phyloP scores from a whole-genome alignment of 2,888 invertebrate genomes.

The Diogma glabrata region DNA sequence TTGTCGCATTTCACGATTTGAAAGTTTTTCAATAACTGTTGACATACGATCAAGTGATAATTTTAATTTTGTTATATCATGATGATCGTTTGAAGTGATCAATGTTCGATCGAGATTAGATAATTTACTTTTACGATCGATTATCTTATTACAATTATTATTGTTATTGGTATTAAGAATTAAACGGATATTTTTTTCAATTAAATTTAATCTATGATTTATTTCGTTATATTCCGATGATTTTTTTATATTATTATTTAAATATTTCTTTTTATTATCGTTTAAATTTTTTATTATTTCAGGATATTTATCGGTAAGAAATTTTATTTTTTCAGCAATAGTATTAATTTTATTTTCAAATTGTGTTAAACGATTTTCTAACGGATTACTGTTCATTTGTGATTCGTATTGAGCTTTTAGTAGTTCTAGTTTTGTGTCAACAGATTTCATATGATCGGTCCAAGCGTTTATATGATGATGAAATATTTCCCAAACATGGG shows the following conservation, averaged over 20 bases:
- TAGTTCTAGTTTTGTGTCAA: conserved; percentile 40
- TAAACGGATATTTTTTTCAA: too few relatives aligned
- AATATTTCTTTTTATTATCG: too few relatives aligned
- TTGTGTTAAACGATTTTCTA: not conserved
- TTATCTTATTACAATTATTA: too few relatives aligned
- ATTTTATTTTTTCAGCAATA: too few relatives aligned
- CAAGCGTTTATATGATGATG: conserved; percentile 41
- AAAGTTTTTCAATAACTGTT: conserved; percentile 26
- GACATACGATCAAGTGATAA: conserved; percentile 33
- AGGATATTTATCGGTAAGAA: too few relatives aligned
- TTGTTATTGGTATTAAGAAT: too few relatives aligned
- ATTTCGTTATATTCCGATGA: too few relatives aligned
- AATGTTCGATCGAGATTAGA: conserved; percentile 14
- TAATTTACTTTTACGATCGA: too few relatives aligned
- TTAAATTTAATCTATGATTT: too few relatives aligned
- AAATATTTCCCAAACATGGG: conserved; percentile 42
- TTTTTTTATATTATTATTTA: too few relatives aligned
- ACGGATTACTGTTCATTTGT: conserved; percentile 22
- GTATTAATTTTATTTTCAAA: too few relatives aligned
- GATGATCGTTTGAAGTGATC: conserved; percentile 18
- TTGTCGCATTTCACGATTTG: conserved; percentile 23
- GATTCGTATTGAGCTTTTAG: conserved; percentile 28
- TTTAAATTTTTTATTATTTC: too few relatives aligned
- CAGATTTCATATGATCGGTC: conserved; percentile 40
- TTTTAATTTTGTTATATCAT: conserved; percentile 32